Conservation (phyloP, 2,888 invertebrate species). For the Spicauda simplicius region DNA sequence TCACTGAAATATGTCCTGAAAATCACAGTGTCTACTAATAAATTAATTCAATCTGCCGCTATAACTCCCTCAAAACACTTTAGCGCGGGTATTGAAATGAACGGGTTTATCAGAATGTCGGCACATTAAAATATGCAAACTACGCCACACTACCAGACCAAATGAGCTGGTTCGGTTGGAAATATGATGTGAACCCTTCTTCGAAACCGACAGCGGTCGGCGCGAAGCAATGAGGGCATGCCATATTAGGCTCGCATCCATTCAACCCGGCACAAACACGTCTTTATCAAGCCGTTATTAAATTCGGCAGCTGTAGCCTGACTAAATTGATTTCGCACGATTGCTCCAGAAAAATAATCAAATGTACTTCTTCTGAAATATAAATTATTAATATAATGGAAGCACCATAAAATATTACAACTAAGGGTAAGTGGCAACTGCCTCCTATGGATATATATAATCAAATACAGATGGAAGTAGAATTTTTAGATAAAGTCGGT, state of each 20-base stretch:
- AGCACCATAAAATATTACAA: too few relatives aligned
- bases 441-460: too few relatives aligned
- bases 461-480: too few relatives aligned
- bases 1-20: too few relatives aligned
- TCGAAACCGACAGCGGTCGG: constrained; percentile 72
- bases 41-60: background rate
- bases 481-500: too few relatives aligned
- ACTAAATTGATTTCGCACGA: constrained; percentile 38
- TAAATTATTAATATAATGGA: too few relatives aligned
- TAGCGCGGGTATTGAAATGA: constrained; percentile 60
- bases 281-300: constrained; percentile 78
- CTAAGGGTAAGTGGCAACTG: too few relatives aligned
- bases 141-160: constrained; percentile 70
- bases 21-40: too few relatives aligned
- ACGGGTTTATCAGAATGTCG: constrained; percentile 66
- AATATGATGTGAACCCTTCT: constrained; percentile 71
- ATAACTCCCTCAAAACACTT: background rate
- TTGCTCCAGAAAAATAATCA: background rate
- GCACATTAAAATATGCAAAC: constrained; percentile 73
- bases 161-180: constrained; percentile 64
- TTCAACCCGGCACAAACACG: constrained; percentile 65
- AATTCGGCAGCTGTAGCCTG: constrained; percentile 61
- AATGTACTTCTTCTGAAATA: background rate
- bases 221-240: constrained; percentile 60
- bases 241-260: constrained; percentile 71